These are phyloP conservation scores for Petrocephalus microphthalmus DNA, from an alignment of 2,113 vertebrate species.

Conservation along the genomic window DNA sequence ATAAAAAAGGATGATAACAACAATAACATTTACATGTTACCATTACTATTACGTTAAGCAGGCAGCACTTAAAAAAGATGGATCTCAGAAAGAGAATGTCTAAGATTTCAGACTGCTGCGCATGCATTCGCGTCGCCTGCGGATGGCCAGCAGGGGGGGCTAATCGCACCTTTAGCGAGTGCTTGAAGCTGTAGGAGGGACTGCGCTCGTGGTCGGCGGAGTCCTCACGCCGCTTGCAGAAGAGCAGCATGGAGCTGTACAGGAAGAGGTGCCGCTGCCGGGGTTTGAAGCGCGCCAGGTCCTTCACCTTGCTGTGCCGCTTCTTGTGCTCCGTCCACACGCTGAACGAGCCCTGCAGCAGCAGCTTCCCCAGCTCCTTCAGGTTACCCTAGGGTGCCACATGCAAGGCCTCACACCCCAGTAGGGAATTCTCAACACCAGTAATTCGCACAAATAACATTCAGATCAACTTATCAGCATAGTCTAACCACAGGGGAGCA, in stretches of 20 bases:
- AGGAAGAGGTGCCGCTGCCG: slow-evolving; percentile 92
- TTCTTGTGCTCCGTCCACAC: slow-evolving; percentile 90
- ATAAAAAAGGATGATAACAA: neutral
- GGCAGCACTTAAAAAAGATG: too few relatives aligned
- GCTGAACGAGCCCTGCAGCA: slow-evolving; percentile 83
- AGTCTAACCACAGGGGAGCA: neutral
- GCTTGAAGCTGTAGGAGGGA: slow-evolving; percentile 89
- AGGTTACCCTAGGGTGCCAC: slow-evolving; percentile 66
- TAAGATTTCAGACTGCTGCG: neutral
- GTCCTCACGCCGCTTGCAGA: slow-evolving; percentile 89
- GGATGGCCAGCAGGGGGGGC: neutral
- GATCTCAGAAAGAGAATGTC: neutral
- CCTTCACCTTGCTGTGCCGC: slow-evolving; percentile 89
- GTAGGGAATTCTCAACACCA: neutral
- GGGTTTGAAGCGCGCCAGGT: slow-evolving; percentile 88
- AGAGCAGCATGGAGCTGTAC: slow-evolving; percentile 79
- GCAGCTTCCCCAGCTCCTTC: slow-evolving; percentile 79
- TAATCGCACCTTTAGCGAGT: slow-evolving; percentile 77
- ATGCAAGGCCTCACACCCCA: neutral
- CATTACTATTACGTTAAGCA: too few relatives aligned
- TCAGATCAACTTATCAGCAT: too few relatives aligned
- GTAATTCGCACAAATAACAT: neutral
- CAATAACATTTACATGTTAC: too few relatives aligned
- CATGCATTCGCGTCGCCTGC: too few relatives aligned
- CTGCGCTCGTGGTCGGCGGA: slow-evolving; percentile 74